Percentiles rank a stretch among this genome's conserved stretches.
These are phyloP conservation scores for Pachycephala philippinensis DNA, from an alignment of 2,113 vertebrate genomes.

Conservation along the genomic window DNA sequence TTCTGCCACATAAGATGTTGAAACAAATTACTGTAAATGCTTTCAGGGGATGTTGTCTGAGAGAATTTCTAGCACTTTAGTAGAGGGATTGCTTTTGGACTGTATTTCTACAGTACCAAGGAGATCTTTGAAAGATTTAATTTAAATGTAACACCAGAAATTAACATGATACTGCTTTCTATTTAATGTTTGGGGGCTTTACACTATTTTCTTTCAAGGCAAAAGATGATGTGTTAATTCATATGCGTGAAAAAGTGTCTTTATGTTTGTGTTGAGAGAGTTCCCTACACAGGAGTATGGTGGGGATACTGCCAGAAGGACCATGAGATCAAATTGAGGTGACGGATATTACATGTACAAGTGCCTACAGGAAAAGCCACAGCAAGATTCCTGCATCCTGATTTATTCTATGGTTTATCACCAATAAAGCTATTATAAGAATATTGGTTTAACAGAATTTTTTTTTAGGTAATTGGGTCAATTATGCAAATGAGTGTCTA, in stretches of 20 bases:
- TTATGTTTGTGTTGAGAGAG: neutral
- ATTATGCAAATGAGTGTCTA: neutral
- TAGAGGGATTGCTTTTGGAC: neutral
- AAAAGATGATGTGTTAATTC: neutral
- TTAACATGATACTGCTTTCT: neutral
- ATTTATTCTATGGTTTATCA: neutral
- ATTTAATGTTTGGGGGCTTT: neutral
- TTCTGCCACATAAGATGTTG: neutral
- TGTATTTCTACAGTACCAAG: neutral
- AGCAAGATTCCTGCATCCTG: neutral
- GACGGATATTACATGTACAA: neutral
- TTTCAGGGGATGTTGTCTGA: neutral
- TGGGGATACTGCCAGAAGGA: neutral
- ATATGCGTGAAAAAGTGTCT: neutral
- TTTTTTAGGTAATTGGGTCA: conserved; percentile 12
- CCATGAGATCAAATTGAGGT: neutral
- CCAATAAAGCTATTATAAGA: neutral
- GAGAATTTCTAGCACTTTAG: neutral
- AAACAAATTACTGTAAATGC: neutral
- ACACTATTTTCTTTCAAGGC: neutral
- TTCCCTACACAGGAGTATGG: rapidly evolving
- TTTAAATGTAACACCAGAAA: neutral
- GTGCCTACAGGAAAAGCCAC: neutral
- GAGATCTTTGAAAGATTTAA: neutral
- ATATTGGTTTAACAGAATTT: neutral